Percentiles rank a stretch among this genome's conserved stretches.
Conservation (phyloP, 2,888 invertebrate species). For the Dasysyrphus albostriatus region DNA sequence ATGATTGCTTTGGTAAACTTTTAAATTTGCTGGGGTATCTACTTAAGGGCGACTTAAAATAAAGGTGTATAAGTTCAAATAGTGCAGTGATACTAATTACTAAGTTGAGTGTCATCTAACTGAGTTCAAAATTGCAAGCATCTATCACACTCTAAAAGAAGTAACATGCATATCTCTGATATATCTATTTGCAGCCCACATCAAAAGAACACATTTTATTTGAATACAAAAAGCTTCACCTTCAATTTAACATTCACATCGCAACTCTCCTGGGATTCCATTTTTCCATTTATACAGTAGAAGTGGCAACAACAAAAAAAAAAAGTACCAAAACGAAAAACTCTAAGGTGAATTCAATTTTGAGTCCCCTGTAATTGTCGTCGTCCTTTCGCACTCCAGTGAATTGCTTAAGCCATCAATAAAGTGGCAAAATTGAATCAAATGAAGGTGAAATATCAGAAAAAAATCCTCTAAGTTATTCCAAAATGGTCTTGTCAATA, state of each 20-base stretch:
- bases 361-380: slow-evolving; percentile 68
- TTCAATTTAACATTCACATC: neutral
- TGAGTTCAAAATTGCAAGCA: neutral
- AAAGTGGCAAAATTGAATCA: slow-evolving; percentile 74
- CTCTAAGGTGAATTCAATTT: slow-evolving; percentile 52
- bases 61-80: too few relatives aligned
- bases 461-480: slow-evolving; percentile 62
- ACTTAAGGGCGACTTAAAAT: too few relatives aligned
- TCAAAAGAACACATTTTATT: neutral
- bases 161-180: neutral
- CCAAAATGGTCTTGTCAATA: slow-evolving; percentile 68
- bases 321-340: neutral
- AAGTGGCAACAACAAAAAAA: too few relatives aligned
- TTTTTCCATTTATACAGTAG: neutral
- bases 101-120: too few relatives aligned
- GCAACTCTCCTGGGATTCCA: neutral
- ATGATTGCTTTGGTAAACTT: too few relatives aligned
- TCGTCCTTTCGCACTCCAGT: slow-evolving; percentile 71
- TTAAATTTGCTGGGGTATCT: too few relatives aligned
- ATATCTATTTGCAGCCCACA: neutral
- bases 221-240: neutral
- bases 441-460: slow-evolving; percentile 65
- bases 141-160: neutral
- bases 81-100: too few relatives aligned
- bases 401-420: slow-evolving; percentile 73